A percentile compares a stretch with the other conserved stretches of the same genome.
Conservation (phyloP, 2,888 invertebrate genomes). For the Drosophila histrio region DNA sequence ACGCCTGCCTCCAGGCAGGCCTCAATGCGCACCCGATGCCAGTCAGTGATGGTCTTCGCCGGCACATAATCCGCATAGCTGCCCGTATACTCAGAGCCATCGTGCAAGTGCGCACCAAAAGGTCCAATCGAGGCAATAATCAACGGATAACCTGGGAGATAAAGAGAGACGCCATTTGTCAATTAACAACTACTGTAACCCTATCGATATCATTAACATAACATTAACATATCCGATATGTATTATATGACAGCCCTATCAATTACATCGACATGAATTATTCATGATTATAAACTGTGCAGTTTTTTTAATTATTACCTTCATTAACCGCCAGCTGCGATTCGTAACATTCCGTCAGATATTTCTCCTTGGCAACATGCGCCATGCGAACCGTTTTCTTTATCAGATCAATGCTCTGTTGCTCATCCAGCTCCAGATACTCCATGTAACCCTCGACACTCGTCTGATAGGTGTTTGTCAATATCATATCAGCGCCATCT, state of each 20-base stretch:
- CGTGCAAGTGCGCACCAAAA: constrained; percentile 94
- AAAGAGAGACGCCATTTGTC: too few relatives aligned
- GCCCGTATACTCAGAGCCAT: constrained; percentile 97
- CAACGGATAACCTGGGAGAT: constrained; percentile 85
- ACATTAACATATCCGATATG: too few relatives aligned
- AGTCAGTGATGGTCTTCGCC: constrained; percentile 89
- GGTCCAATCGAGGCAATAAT: constrained; percentile 96
- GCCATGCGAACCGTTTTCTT: constrained; percentile 90
- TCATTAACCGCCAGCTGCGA: constrained; percentile 61
- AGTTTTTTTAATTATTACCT: constrained; percentile 47
- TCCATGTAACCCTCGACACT: constrained; percentile 90
- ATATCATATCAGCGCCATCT: constrained; percentile 94
- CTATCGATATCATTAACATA: not conserved
- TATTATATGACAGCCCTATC: too few relatives aligned
- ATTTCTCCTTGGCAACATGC: constrained; percentile 88
- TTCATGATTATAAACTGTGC: too few relatives aligned
- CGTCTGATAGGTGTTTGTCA: constrained; percentile 96
- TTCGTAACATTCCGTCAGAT: constrained; percentile 85
- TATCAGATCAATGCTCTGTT: constrained; percentile 90
- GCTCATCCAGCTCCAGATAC: constrained; percentile 88
- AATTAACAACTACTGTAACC: too few relatives aligned
- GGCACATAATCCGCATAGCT: constrained; percentile 89
- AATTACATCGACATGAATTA: too few relatives aligned
- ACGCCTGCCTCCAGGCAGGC: constrained; percentile 92
- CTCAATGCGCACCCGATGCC: constrained; percentile 93